A percentile compares a stretch with the other conserved stretches of the same genome.
These are phyloP conservation scores for Scophthalmus maximus DNA, from an alignment of 2,113 vertebrate species.

Conservation along the genomic window DNA sequence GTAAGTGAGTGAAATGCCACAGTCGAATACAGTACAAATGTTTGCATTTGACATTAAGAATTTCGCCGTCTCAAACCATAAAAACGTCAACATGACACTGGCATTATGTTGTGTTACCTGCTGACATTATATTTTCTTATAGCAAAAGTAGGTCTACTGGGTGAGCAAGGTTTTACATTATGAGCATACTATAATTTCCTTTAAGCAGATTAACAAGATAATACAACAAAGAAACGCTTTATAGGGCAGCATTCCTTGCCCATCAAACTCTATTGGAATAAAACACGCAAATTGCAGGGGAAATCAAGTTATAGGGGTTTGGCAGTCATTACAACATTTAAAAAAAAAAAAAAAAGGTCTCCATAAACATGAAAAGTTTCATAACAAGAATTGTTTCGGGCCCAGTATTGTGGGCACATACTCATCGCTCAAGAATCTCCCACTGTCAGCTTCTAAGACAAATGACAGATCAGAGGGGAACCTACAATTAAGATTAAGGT, in stretches of 20 bases:
- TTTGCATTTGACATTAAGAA: slow-evolving; percentile 20
- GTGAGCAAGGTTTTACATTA: slow-evolving; percentile 14
- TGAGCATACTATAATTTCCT: slow-evolving; percentile 16
- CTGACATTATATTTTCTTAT: slow-evolving; percentile 8
- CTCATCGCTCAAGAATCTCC: slow-evolving; percentile 72
- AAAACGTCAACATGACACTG: slow-evolving; percentile 23
- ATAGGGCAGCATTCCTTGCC: slow-evolving; percentile 35
- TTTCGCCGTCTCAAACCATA: not conserved
- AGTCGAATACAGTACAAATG: slow-evolving; percentile 4
- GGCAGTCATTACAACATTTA: slow-evolving; percentile 54
- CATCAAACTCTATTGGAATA: slow-evolving; percentile 4
- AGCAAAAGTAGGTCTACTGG: slow-evolving; percentile 15
- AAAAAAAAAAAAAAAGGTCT: slow-evolving; percentile 34
- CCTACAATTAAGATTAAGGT: slow-evolving; percentile 76
- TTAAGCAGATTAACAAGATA: slow-evolving; percentile 24
- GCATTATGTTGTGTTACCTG: slow-evolving; percentile 7
- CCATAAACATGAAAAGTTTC: slow-evolving; percentile 55
- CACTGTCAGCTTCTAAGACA: slow-evolving; percentile 67
- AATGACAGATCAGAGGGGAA: slow-evolving; percentile 69
- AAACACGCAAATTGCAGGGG: slow-evolving; percentile 43
- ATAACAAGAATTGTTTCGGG: slow-evolving; percentile 56
- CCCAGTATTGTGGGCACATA: slow-evolving; percentile 60
- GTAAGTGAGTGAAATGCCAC: slow-evolving; percentile 27
- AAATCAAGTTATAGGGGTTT: slow-evolving; percentile 52
- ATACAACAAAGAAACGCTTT: slow-evolving; percentile 23